phyloP scores from a whole-genome alignment of 2,888 invertebrate genomes.

The Bombylius discolor region DNA sequence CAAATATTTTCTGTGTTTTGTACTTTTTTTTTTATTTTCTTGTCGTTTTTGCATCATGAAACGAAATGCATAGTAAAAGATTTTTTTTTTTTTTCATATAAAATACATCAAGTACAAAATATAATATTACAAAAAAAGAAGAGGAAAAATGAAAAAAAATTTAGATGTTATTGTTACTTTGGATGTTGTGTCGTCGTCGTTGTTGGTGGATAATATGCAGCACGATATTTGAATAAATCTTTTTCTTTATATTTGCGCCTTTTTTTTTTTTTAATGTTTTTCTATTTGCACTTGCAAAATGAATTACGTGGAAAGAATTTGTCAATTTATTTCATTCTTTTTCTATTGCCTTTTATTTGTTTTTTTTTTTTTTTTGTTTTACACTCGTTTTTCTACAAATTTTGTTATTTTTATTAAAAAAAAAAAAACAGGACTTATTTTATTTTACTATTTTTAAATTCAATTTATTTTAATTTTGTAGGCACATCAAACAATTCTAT shows the following conservation, averaged over 20 bases:
- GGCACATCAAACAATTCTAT: conserved; percentile 87
- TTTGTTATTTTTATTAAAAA: background rate
- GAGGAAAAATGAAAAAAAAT: too few species aligned
- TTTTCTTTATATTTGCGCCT: background rate
- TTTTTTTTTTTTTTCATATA: too few species aligned
- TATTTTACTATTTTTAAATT: background rate
- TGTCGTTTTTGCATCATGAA: background rate
- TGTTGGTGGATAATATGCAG: background rate
- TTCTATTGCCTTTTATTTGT: background rate
- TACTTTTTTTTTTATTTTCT: background rate
- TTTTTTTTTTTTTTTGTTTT: background rate
- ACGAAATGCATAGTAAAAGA: too few species aligned
- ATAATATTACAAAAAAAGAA: too few species aligned
- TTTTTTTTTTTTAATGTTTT: background rate
- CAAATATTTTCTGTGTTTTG: too few species aligned
- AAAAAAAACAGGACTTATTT: background rate
- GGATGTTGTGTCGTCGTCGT: too few species aligned
- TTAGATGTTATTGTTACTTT: too few species aligned
- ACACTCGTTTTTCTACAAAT: background rate
- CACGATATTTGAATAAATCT: background rate
- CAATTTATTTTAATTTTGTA: conserved; percentile 33
- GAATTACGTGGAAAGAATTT: conserved; percentile 16
- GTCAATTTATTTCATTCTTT: conserved; percentile 1
- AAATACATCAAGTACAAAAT: too few species aligned
- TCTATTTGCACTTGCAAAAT: conserved; percentile 13